Evolutionary conservation across 2,888 invertebrate species (phyloP).

Genomic region (Dorcus parallelipipedus): DNA sequence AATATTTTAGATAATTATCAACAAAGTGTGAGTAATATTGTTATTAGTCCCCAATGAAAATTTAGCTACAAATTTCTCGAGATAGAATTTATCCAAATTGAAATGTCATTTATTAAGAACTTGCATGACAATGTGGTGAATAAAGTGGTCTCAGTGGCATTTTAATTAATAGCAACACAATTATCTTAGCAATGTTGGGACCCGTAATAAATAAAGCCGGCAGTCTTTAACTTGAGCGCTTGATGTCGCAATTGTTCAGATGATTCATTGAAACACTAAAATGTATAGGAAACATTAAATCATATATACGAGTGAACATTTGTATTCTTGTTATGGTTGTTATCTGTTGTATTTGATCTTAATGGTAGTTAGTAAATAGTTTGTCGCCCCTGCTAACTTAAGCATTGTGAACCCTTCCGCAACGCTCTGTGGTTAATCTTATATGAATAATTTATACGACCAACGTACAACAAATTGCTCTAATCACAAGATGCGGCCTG

Average conservation of each 20-base stretch:
- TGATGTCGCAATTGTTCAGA: conserved; percentile 10
- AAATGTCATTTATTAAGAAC: too few species aligned
- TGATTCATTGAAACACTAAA: conserved; percentile 18
- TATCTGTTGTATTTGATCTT: conserved; percentile 44
- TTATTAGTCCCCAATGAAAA: too few species aligned
- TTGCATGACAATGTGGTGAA: too few species aligned
- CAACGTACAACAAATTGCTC: conserved; percentile 34
- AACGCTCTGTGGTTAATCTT: conserved; percentile 34
- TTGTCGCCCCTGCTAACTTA: conserved; percentile 30
- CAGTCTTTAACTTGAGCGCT: too few species aligned
- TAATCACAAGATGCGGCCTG: conserved; percentile 29
- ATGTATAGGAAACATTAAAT: conserved; percentile 28
- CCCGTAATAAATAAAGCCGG: too few species aligned
- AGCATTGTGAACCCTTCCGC: conserved; percentile 27
- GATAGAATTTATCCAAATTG: too few species aligned
- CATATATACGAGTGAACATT: conserved; percentile 34
- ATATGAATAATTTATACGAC: conserved; percentile 39
- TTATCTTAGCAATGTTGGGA: too few species aligned
- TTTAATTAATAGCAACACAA: too few species aligned
- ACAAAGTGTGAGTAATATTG: too few species aligned
- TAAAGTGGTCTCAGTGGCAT: too few species aligned
- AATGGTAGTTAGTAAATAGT: conserved; percentile 47
- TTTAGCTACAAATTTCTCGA: too few species aligned
- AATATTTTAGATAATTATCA: too few species aligned
- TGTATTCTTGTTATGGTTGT: conserved; percentile 38